phyloP scores from a whole-genome alignment of 2,888 invertebrate species.

The Ophonus ardosiacus region DNA sequence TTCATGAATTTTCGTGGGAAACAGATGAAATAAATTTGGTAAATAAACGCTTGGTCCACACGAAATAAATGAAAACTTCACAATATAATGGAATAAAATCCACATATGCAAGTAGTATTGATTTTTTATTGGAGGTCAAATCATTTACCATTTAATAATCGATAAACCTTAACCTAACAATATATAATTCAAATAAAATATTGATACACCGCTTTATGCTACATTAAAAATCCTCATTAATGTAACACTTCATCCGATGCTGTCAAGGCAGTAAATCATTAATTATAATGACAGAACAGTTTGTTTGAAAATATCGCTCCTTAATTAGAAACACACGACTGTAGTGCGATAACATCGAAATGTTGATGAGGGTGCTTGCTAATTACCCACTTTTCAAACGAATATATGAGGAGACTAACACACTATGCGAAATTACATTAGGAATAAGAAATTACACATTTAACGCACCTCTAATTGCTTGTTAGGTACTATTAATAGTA shows the following conservation, averaged over 20 bases:
- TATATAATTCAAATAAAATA: background rate
- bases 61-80: no score
- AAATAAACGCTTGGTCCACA: no score
- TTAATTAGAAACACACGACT: conserved; percentile 11
- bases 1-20: no score
- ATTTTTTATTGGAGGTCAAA: background rate
- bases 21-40: no score
- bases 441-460: background rate
- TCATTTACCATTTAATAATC: background rate
- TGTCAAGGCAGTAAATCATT: conserved; percentile 12
- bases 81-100: no score
- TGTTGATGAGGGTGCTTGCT: background rate
- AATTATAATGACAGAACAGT: conserved; percentile 8
- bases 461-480: background rate
- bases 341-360: background rate
- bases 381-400: background rate
- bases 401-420: background rate
- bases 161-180: background rate
- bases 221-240: background rate
- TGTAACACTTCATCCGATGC: background rate
- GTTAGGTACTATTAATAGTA: background rate
- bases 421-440: background rate
- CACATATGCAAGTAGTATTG: no score
- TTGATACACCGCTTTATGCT: background rate
- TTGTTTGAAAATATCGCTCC: conserved; percentile 13